Conservation (phyloP, 2,797 vertebrate genomes). For the Vespertilio murinus region DNA sequence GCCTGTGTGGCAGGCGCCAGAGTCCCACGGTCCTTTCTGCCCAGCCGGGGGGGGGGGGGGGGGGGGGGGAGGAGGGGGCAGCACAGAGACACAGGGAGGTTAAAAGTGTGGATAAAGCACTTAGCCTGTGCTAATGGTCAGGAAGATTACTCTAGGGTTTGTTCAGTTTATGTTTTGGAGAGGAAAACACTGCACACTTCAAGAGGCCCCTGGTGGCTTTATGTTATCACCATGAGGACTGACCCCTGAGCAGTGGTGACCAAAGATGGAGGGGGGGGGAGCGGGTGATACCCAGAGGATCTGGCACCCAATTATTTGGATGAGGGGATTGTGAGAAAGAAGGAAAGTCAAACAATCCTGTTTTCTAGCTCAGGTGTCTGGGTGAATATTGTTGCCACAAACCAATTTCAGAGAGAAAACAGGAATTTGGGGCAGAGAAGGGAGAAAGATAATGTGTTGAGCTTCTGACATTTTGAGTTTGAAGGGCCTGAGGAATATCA, state of each 20-base stretch:
- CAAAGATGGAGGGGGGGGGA: neutral
- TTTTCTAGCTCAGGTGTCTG: neutral
- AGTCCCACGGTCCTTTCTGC: too few species aligned
- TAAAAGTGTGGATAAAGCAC: neutral
- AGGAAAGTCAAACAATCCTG: neutral
- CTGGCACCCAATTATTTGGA: neutral
- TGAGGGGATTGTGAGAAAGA: neutral
- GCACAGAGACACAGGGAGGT: neutral
- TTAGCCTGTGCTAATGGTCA: neutral
- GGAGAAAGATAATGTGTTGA: neutral
- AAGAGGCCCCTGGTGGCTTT: neutral
- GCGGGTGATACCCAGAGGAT: neutral
- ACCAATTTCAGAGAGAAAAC: neutral
- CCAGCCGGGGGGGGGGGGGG: too few species aligned
- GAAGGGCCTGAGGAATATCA: neutral
- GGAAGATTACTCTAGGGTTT: neutral
- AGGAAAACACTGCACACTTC: neutral
- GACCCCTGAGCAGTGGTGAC: neutral
- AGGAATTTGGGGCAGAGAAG: neutral
- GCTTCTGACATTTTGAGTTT: constrained; percentile 2
- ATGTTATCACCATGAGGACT: neutral
- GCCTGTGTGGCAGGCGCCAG: too few species aligned
- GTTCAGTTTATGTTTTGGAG: neutral
- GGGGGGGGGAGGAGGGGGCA: too few species aligned
- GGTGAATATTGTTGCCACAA: neutral